Conservation (phyloP, 1,140 invertebrate genomes). For the Euura saliciscinereae region DNA sequence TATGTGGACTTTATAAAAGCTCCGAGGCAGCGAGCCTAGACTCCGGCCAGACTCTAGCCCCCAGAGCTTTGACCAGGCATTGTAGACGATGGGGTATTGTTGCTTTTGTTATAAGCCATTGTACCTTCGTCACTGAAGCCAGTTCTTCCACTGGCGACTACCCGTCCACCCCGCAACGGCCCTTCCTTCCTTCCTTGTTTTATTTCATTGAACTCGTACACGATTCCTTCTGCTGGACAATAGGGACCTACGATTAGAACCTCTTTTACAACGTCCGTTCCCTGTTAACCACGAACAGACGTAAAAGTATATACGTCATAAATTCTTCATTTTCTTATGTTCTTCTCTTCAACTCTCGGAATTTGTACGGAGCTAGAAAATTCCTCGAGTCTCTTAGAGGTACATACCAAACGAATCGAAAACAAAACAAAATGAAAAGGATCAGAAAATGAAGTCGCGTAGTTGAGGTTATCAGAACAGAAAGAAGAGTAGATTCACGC, state of each 20-base stretch:
- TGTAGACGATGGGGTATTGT: neutral
- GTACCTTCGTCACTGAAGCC: neutral
- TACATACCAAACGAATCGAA: too few species aligned
- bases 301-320: neutral
- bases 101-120: neutral
- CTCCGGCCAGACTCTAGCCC: neutral
- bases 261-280: neutral
- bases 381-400: too few species aligned
- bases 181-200: neutral
- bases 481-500: too few species aligned
- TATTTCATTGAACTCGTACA: neutral
- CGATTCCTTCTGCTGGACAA: neutral
- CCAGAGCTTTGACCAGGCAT: neutral
- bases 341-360: too few species aligned
- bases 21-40: too few species aligned
- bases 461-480: too few species aligned
- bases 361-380: too few species aligned
- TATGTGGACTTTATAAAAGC: too few species aligned
- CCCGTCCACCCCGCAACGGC: neutral
- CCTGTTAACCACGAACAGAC: neutral
- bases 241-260: neutral
- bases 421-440: too few species aligned
- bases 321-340: too few species aligned
- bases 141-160: neutral
- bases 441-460: too few species aligned